phyloP scores from a whole-genome alignment of 2,888 invertebrate genomes.

The Agriopis leucophaearia region DNA sequence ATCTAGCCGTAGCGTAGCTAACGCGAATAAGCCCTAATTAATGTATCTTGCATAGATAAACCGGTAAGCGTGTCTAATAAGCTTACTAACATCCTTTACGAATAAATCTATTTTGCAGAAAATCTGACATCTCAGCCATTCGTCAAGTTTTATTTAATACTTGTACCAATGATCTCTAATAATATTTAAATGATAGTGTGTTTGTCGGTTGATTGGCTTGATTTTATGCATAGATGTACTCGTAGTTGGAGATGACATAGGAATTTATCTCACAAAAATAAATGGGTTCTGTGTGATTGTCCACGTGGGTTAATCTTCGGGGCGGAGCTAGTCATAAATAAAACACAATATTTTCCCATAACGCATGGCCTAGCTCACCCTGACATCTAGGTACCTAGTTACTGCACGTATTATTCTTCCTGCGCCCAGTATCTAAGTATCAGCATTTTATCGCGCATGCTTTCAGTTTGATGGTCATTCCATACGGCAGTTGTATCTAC shows the following conservation, averaged over 20 bases:
- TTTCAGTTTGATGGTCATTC: constrained; percentile 68
- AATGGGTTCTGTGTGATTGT: no score
- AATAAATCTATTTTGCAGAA: constrained; percentile 7
- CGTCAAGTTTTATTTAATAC: background rate
- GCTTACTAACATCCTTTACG: constrained; percentile 5
- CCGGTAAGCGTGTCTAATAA: constrained; percentile 27
- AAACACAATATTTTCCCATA: constrained; percentile 10
- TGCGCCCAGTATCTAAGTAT: constrained; percentile 45
- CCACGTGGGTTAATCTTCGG: no score
- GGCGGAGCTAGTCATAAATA: background rate
- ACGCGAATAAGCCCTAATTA: constrained; percentile 43
- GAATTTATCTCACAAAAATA: no score
- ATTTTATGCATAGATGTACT: no score
- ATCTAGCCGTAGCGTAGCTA: constrained; percentile 45
- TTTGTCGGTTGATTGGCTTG: no score
- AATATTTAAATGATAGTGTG: no score
- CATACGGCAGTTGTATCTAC: constrained; percentile 59
- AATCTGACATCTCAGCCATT: background rate
- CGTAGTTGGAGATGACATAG: no score
- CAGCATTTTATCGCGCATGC: constrained; percentile 62
- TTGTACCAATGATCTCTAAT: background rate
- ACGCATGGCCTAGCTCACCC: constrained; percentile 39
- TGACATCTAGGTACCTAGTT: constrained; percentile 31
- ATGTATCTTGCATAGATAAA: constrained; percentile 29
- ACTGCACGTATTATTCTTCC: constrained; percentile 35